A percentile compares a stretch with the other conserved stretches of the same genome.
These are phyloP conservation scores for Trissolcus basalis DNA, from an alignment of 1,140 invertebrate species.

Conservation along the genomic window DNA sequence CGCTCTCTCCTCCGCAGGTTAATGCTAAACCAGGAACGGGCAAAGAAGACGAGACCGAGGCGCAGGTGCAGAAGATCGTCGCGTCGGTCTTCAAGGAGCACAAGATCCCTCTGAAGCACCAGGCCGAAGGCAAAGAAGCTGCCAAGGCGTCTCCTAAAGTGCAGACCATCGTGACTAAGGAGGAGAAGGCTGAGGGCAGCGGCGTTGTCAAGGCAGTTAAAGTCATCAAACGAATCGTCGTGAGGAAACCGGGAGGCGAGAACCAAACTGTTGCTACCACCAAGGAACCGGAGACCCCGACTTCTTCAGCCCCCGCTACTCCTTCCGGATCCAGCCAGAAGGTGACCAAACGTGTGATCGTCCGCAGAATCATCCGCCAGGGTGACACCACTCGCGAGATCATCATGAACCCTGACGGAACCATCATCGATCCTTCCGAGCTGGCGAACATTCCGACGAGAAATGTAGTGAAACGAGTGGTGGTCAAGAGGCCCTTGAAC, in stretches of 20 bases:
- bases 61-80: constrained; percentile 74
- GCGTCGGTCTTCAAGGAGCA: constrained; percentile 74
- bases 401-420: constrained; percentile 74
- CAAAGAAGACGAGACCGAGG: constrained; percentile 70
- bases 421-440: constrained; percentile 72
- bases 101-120: constrained; percentile 72
- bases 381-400: constrained; percentile 72
- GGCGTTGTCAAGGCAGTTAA: constrained; percentile 69
- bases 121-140: constrained; percentile 59
- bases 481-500: constrained; percentile 70
- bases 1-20: constrained; percentile 40
- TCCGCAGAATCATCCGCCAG: constrained; percentile 72
- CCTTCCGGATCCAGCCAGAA: constrained; percentile 59
- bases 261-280: constrained; percentile 5
- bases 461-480: constrained; percentile 74
- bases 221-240: constrained; percentile 72
- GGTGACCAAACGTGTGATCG: constrained; percentile 70
- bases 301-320: constrained; percentile 12
- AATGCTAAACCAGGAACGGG: too few species aligned
- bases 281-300: constrained; percentile 56
- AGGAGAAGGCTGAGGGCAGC: constrained; percentile 63
- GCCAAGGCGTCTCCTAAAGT: constrained; percentile 18
- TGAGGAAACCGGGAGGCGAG: constrained; percentile 63
- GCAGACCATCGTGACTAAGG: constrained; percentile 53
- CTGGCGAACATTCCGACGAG: constrained; percentile 72